Conservation (phyloP, 2,888 invertebrate genomes). For the Autographa gamma region DNA sequence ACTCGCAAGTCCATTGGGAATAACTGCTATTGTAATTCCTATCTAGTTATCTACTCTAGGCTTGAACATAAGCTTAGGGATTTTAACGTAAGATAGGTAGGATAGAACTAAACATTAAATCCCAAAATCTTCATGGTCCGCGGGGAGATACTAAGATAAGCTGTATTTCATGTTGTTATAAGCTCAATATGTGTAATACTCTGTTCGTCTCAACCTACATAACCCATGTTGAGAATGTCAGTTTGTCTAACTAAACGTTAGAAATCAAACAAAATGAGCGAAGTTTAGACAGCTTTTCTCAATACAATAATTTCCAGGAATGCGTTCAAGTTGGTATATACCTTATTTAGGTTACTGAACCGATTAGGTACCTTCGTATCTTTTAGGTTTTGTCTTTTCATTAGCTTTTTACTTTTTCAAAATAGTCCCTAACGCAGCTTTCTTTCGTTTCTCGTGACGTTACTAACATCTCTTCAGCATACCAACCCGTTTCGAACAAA, state of each 20-base stretch:
- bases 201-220: too few relatives aligned
- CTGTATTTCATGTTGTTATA: too few relatives aligned
- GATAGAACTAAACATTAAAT: constrained; percentile 9
- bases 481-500: background rate
- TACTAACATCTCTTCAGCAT: background rate
- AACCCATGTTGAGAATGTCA: too few relatives aligned
- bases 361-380: too few relatives aligned
- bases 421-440: background rate
- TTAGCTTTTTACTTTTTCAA: background rate
- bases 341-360: too few relatives aligned
- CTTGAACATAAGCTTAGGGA: constrained; percentile 8
- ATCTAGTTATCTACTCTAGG: constrained; percentile 6
- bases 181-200: too few relatives aligned
- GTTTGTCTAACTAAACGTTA: too few relatives aligned
- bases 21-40: background rate
- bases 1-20: constrained; percentile 7
- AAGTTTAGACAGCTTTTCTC: too few relatives aligned
- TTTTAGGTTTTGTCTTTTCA: background rate
- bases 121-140: constrained; percentile 21
- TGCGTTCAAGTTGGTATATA: too few relatives aligned
- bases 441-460: background rate
- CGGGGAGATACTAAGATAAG: background rate
- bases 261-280: too few relatives aligned
- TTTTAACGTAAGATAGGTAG: constrained; percentile 8
- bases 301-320: too few relatives aligned